A percentile compares a stretch with the other conserved stretches of the same genome.
Conservation (phyloP, 2,888 invertebrate genomes). For the Brassicogethes aeneus region DNA sequence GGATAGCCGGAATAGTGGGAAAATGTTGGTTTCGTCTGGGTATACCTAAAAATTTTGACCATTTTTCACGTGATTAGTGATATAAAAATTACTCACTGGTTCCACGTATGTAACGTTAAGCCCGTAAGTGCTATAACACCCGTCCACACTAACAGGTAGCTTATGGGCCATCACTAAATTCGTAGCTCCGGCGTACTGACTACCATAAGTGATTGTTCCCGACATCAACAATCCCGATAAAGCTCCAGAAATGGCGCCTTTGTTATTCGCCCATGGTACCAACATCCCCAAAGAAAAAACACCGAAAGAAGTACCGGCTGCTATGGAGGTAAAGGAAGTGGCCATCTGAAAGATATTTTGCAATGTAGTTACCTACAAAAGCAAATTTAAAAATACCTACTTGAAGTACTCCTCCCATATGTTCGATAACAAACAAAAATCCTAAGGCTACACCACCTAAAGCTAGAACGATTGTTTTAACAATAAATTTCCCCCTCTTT, state of each 20-base stretch:
- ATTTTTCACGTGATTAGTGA: slow-evolving; percentile 7
- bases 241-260: slow-evolving; percentile 54
- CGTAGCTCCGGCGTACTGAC: slow-evolving; percentile 54
- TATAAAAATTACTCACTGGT: slow-evolving; percentile 28
- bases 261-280: slow-evolving; percentile 68
- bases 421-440: slow-evolving; percentile 60
- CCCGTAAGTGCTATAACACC: slow-evolving; percentile 35
- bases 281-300: slow-evolving; percentile 77
- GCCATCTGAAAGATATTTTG: slow-evolving; percentile 43
- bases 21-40: slow-evolving; percentile 47
- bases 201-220: slow-evolving; percentile 57
- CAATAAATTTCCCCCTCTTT: slow-evolving; percentile 52
- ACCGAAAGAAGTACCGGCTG: slow-evolving; percentile 74
- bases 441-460: slow-evolving; percentile 56
- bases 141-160: slow-evolving; percentile 44
- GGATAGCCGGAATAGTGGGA: slow-evolving; percentile 67
- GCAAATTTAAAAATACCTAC: slow-evolving; percentile 37
- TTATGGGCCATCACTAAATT: slow-evolving; percentile 51
- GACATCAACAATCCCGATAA: slow-evolving; percentile 52
- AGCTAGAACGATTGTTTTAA: slow-evolving; percentile 52
- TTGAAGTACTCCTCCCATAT: slow-evolving; percentile 71
- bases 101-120: slow-evolving; percentile 33
- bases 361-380: background rate
- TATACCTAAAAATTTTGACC: slow-evolving; percentile 19
- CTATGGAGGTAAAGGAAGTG: slow-evolving; percentile 72